Evolutionary conservation across 2,113 vertebrate genomes (phyloP).

Genomic region (Mastomys coucha): DNA sequence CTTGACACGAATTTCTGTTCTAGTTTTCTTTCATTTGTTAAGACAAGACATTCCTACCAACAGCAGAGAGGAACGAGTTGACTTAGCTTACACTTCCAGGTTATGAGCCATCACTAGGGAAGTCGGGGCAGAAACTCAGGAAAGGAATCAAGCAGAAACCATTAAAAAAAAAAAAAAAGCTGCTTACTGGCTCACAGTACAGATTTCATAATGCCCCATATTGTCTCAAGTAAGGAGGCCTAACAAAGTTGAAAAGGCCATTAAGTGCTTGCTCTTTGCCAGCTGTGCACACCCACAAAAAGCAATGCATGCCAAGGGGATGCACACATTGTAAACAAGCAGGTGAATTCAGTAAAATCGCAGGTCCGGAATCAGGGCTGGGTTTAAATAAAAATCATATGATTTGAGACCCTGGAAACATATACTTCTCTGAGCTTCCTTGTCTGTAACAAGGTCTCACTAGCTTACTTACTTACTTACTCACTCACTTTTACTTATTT

Average conservation of each 20-base stretch:
- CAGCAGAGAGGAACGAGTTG: background rate
- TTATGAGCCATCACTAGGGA: background rate
- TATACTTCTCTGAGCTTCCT: background rate
- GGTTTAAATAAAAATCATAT: constrained; percentile 11
- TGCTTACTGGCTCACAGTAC: background rate
- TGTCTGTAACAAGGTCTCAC: background rate
- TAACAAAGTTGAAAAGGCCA: constrained; percentile 32
- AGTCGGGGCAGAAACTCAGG: background rate
- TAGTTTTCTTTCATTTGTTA: background rate
- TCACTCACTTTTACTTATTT: background rate
- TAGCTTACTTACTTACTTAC: too few relatives aligned
- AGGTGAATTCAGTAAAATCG: background rate
- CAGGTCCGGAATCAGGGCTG: background rate
- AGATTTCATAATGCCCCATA: background rate
- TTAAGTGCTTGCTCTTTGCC: background rate
- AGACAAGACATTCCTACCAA: background rate
- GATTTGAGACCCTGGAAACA: constrained; percentile 11
- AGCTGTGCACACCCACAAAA: constrained; percentile 34
- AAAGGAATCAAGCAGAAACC: background rate
- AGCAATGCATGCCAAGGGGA: background rate
- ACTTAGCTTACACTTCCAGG: background rate
- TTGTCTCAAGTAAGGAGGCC: constrained; percentile 2
- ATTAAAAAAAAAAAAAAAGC: background rate
- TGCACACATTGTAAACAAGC: constrained; percentile 20
- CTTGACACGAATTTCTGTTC: background rate